Percentiles rank a stretch among this genome's conserved stretches.
phyloP scores from a whole-genome alignment of 2,797 vertebrate species.

The Sebastes itinus region DNA sequence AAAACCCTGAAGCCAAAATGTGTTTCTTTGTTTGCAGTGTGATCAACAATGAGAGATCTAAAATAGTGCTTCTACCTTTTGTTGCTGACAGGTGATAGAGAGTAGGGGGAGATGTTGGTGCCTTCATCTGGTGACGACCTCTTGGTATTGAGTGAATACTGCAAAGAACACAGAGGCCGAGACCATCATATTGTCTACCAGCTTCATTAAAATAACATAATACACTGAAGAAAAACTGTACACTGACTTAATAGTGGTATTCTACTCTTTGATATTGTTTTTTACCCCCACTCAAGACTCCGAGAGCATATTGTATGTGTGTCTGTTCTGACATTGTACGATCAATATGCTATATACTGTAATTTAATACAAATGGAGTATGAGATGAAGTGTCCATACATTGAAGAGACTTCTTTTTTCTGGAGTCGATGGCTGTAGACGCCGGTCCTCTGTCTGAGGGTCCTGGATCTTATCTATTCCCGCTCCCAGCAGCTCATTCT shows the following conservation, averaged over 20 bases:
- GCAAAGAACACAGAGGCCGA: conserved; percentile 17
- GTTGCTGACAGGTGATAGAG: conserved; percentile 94
- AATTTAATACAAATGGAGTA: neutral
- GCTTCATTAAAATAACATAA: conserved; percentile 14
- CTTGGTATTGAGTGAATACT: conserved; percentile 92
- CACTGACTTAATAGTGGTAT: neutral
- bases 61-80: conserved; percentile 84
- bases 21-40: neutral
- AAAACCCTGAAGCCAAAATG: neutral
- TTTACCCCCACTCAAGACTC: neutral
- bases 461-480: conserved; percentile 95
- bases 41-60: neutral
- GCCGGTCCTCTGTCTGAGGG: conserved; percentile 92
- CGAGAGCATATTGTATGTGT: neutral
- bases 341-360: neutral
- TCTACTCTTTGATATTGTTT: neutral
- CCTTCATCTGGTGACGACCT: conserved; percentile 89
- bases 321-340: neutral
- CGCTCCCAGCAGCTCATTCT: conserved; percentile 93
- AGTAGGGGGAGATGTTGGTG: conserved; percentile 92
- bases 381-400: conserved; percentile 67
- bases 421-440: conserved; percentile 90
- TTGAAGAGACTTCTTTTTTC: conserved; percentile 93
- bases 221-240: neutral
- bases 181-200: neutral